phyloP scores from a whole-genome alignment of 2,797 vertebrate species.

The Triplophysa yarkandensis region DNA sequence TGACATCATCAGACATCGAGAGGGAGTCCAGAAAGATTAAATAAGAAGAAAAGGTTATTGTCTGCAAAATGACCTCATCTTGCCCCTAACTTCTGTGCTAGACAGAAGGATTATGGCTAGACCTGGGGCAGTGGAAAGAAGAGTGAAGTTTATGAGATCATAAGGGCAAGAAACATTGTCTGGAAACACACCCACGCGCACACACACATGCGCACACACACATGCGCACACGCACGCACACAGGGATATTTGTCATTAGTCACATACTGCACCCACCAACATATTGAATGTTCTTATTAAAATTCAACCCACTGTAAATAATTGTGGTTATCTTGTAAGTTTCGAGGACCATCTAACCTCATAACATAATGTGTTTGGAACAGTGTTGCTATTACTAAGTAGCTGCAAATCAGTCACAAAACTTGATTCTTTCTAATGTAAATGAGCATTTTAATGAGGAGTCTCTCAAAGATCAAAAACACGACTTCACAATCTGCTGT shows the following conservation, averaged over 20 bases:
- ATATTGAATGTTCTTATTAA: background rate
- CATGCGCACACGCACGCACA: too few relatives aligned
- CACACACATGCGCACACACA: too few relatives aligned
- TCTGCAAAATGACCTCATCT: slow-evolving; percentile 42
- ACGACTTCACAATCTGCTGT: background rate
- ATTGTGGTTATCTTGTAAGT: background rate
- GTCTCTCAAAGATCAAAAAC: too few relatives aligned
- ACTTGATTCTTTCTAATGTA: slow-evolving; percentile 23
- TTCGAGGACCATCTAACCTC: slow-evolving; percentile 12
- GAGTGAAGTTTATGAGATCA: slow-evolving; percentile 43
- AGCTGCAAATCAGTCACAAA: too few relatives aligned
- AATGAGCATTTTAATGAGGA: slow-evolving; percentile 19
- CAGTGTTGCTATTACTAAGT: background rate
- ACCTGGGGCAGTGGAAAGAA: slow-evolving; percentile 26
- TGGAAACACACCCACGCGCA: slow-evolving; percentile 12
- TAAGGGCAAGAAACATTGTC: slow-evolving; percentile 28
- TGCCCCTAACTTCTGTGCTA: slow-evolving; percentile 27
- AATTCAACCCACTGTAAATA: slow-evolving; percentile 9
- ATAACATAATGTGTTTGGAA: slow-evolving; percentile 16
- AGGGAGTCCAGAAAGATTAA: slow-evolving; percentile 21
- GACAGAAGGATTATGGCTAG: slow-evolving; percentile 37
- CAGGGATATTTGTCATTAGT: slow-evolving; percentile 28
- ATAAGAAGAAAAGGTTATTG: slow-evolving; percentile 36
- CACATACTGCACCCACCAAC: slow-evolving; percentile 8
- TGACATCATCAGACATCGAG: slow-evolving; percentile 32